These are phyloP conservation scores for Malaclemys terrapin DNA, from an alignment of 2,113 vertebrate species.

Conservation along the genomic window DNA sequence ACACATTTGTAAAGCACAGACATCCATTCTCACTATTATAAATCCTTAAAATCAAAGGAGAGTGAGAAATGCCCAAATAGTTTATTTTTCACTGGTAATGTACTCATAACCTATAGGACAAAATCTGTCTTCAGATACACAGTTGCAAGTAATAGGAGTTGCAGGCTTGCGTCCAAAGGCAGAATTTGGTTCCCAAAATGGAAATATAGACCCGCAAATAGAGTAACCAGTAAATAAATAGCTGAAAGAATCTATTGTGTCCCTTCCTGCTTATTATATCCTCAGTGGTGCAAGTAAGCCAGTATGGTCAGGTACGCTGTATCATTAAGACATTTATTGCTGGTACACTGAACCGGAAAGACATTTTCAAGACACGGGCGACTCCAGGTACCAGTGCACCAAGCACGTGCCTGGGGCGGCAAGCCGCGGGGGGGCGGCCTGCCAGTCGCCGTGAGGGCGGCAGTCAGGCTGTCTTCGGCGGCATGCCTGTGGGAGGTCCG, in stretches of 20 bases:
- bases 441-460: too few species aligned
- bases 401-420: too few species aligned
- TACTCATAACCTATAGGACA: not conserved
- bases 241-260: not conserved
- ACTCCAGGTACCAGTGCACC: too few species aligned
- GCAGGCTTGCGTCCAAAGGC: not conserved
- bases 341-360: too few species aligned
- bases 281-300: too few species aligned
- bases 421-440: too few species aligned
- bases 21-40: not conserved
- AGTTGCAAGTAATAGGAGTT: not conserved
- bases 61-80: conserved; percentile 13
- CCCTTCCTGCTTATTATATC: conserved; percentile 12
- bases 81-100: not conserved
- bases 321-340: too few species aligned
- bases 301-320: too few species aligned
- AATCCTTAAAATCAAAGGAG: conserved; percentile 2
- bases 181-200: not conserved
- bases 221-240: not conserved
- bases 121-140: not conserved
- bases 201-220: not conserved
- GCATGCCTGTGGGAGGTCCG: too few species aligned
- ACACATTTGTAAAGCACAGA: not conserved
- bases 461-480: too few species aligned
- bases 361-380: too few species aligned